A percentile compares a stretch with the other conserved stretches of the same genome.
These are phyloP conservation scores for Naja naja DNA, from an alignment of 2,113 vertebrate species.

Conservation along the genomic window DNA sequence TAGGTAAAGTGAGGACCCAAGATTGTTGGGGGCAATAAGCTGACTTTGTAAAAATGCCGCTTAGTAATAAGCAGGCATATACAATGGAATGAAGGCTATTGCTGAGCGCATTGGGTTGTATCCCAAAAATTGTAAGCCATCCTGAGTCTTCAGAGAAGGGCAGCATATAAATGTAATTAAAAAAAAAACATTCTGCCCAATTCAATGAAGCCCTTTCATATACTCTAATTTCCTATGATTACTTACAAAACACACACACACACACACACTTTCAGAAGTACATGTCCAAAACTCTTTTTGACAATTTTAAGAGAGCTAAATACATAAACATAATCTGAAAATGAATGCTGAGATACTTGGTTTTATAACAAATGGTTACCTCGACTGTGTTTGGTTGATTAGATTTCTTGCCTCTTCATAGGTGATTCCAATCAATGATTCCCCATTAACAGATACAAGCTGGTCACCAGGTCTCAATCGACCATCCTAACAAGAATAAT, in stretches of 20 bases:
- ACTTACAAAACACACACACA: not conserved
- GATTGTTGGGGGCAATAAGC: too few species aligned
- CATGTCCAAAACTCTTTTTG: not conserved
- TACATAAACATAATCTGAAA: not conserved
- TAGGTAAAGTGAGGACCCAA: too few species aligned
- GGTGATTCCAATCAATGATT: constrained; percentile 89
- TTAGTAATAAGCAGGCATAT: too few species aligned
- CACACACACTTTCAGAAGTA: not conserved
- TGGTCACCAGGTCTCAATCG: constrained; percentile 89
- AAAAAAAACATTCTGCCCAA: not conserved
- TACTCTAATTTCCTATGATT: not conserved
- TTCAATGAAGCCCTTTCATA: not conserved
- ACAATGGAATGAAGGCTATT: too few species aligned
- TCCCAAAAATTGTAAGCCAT: too few species aligned
- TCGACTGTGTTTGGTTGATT: constrained; percentile 79
- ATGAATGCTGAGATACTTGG: not conserved
- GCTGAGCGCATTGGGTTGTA: too few species aligned
- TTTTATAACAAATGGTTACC: constrained; percentile 66
- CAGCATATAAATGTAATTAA: too few species aligned
- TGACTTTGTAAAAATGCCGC: too few species aligned
- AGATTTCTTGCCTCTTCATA: constrained; percentile 88
- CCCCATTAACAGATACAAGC: constrained; percentile 91
- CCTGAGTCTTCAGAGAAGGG: too few species aligned
- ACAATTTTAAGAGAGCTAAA: not conserved
- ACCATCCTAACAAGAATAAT: constrained; percentile 79